These are phyloP conservation scores for Cossypha caffra DNA, from an alignment of 2,797 vertebrate species.

Conservation along the genomic window DNA sequence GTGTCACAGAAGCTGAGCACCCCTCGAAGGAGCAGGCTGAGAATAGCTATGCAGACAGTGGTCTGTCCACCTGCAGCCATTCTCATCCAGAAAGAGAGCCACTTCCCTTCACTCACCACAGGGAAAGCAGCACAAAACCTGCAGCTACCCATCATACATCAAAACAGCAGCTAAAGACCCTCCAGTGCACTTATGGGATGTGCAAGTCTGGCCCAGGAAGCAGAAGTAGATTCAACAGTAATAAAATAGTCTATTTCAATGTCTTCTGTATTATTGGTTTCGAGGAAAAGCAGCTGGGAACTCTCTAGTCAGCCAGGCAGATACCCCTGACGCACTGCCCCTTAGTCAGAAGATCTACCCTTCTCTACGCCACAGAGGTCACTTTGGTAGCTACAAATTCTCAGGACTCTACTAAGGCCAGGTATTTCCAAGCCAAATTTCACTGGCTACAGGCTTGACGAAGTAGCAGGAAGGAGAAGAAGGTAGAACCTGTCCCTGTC, in stretches of 20 bases:
- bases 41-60: not conserved
- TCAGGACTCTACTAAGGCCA: not conserved
- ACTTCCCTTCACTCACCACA: not conserved
- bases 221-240: not conserved
- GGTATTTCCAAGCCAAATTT: not conserved
- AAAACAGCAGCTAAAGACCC: not conserved
- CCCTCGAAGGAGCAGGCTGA: not conserved
- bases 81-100: not conserved
- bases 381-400: not conserved
- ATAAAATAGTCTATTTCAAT: not conserved
- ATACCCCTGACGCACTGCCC: not conserved
- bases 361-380: not conserved
- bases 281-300: not conserved
- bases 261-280: not conserved
- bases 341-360: not conserved
- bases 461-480: not conserved
- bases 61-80: not conserved
- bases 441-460: not conserved
- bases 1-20: not conserved
- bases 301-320: not conserved
- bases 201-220: not conserved
- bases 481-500: not conserved
- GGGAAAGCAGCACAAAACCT: not conserved
- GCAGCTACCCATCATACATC: not conserved
- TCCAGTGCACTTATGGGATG: not conserved